Conservation (phyloP, 2,113 vertebrate genomes). For the Galbula dea region DNA sequence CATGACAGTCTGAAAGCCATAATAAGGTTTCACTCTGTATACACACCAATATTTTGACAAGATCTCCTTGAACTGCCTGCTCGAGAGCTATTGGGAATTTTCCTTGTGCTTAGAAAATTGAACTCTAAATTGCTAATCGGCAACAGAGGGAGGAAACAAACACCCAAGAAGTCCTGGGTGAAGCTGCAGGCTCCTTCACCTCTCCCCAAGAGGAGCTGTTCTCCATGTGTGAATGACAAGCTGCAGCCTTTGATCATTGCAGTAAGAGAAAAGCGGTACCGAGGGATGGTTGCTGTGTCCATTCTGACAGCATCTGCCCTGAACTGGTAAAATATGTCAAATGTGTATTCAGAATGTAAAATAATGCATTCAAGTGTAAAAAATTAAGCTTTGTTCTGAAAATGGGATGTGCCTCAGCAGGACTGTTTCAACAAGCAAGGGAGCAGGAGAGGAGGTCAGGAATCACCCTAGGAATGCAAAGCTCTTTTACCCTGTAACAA, state of each 20-base stretch:
- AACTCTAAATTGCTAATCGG: neutral
- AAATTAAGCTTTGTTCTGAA: conserved; percentile 16
- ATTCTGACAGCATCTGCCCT: neutral
- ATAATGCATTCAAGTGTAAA: neutral
- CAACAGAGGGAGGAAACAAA: neutral
- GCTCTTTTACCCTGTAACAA: conserved; percentile 14
- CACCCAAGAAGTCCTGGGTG: neutral
- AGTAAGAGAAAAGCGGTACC: neutral
- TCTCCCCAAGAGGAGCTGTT: neutral
- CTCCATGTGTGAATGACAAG: neutral
- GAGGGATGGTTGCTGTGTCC: neutral
- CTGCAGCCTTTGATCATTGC: conserved; percentile 3
- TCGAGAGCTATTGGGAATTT: neutral
- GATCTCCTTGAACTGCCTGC: neutral
- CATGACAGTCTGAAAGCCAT: neutral
- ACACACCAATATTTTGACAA: conserved; percentile 29
- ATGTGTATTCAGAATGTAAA: neutral
- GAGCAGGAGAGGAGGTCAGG: neutral
- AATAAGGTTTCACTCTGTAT: conserved; percentile 4
- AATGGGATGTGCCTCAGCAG: neutral
- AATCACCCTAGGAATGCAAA: conserved; percentile 20
- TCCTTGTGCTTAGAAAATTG: neutral
- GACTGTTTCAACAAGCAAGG: neutral
- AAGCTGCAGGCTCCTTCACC: neutral
- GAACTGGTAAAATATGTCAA: neutral